Conservation (phyloP, 92 coral and sea anemone species). For the Phymanthus crucifer region DNA sequence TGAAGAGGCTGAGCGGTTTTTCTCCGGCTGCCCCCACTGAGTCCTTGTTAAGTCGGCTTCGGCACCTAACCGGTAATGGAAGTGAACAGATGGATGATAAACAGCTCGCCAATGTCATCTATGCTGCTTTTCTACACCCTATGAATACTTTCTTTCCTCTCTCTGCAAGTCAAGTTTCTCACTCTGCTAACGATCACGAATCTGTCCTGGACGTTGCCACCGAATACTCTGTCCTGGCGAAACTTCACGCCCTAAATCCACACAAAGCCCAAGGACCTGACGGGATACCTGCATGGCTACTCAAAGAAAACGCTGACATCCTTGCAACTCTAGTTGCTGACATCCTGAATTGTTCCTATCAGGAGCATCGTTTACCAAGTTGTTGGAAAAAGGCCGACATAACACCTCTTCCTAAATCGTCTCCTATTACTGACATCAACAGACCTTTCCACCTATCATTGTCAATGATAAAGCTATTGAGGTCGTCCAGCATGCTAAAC, state of each 20-base stretch:
- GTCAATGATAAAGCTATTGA: too few relatives aligned
- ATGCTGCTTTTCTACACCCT: neutral
- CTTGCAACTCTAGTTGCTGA: neutral
- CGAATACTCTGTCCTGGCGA: neutral
- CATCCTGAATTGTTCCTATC: neutral
- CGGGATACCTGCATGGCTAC: neutral
- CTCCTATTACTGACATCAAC: too few relatives aligned
- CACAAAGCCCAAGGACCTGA: neutral
- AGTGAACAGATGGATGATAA: neutral
- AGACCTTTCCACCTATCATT: too few relatives aligned
- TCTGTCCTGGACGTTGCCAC: too few relatives aligned
- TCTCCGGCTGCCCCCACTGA: constrained; percentile 1
- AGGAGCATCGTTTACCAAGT: too few relatives aligned
- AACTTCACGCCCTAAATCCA: neutral
- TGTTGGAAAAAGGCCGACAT: too few relatives aligned
- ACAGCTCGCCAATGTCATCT: neutral
- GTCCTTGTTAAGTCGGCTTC: neutral
- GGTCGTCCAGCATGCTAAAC: too few relatives aligned
- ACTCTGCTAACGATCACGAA: too few relatives aligned
- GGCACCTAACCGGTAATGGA: neutral
- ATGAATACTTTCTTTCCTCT: neutral
- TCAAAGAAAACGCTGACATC: neutral
- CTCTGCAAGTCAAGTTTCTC: neutral
- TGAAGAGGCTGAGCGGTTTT: constrained; percentile 36
- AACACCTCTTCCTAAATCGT: too few relatives aligned